Conservation (phyloP, 1,140 invertebrate genomes). For the Zophobas atratus region DNA sequence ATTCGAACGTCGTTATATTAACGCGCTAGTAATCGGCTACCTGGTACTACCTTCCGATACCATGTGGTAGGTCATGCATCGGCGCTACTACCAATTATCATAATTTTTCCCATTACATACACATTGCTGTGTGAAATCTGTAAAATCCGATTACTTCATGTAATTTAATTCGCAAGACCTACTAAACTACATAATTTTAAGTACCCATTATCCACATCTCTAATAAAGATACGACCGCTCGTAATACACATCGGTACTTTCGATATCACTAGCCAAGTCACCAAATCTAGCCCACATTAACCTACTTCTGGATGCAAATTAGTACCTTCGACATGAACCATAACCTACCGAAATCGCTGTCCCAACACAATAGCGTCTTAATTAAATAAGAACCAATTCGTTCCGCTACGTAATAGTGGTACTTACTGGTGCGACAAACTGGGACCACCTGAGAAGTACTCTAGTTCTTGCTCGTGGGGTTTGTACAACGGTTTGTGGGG, state of each 20-base stretch:
- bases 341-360: background rate
- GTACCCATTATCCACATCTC: background rate
- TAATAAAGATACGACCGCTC: no score
- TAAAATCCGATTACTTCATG: background rate
- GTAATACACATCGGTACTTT: background rate
- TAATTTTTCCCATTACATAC: background rate
- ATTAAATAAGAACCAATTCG: background rate
- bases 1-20: no score
- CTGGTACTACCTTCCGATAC: no score
- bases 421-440: constrained; percentile 52
- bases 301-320: constrained; percentile 12
- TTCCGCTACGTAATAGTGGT: background rate
- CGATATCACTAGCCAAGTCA: background rate
- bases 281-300: background rate
- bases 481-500: constrained; percentile 46
- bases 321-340: background rate
- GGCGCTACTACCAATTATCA: no score
- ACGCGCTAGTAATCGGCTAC: no score
- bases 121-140: background rate
- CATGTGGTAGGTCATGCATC: no score
- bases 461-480: constrained; percentile 49
- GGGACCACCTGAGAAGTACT: constrained; percentile 56
- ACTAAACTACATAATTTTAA: constrained; percentile 31
- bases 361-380: no score
- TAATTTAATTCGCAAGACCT: constrained; percentile 7